These are phyloP conservation scores for Remorina albescens DNA, from an alignment of 2,797 vertebrate species.

Conservation along the genomic window DNA sequence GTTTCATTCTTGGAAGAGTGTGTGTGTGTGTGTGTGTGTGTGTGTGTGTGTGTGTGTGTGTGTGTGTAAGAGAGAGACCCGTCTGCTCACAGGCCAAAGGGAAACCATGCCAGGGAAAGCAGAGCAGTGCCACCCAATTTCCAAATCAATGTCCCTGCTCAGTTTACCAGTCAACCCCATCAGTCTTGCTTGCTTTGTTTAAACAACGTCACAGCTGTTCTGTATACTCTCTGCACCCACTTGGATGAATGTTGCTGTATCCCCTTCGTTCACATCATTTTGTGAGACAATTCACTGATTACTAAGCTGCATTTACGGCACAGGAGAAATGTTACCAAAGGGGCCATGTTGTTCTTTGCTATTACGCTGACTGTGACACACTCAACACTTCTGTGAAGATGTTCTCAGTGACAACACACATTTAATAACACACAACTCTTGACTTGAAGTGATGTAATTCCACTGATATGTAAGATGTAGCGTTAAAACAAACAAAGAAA, in stretches of 20 bases:
- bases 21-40: slow-evolving; percentile 24
- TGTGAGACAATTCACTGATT: slow-evolving; percentile 7
- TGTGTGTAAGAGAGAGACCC: slow-evolving; percentile 13
- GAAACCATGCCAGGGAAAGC: slow-evolving; percentile 65
- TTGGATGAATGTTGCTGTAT: slow-evolving; percentile 59
- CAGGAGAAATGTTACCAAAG: slow-evolving; percentile 25
- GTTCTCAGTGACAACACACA: slow-evolving; percentile 8
- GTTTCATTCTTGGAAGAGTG: slow-evolving; percentile 47
- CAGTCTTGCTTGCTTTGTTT: slow-evolving; percentile 47
- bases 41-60: slow-evolving; percentile 1
- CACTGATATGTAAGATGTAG: neutral
- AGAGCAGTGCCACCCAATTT: slow-evolving; percentile 53
- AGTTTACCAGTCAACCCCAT: slow-evolving; percentile 63
- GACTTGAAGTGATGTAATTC: slow-evolving; percentile 9
- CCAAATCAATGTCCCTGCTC: slow-evolving; percentile 69
- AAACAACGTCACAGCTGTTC: slow-evolving; percentile 50
- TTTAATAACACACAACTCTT: neutral
- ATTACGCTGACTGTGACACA: neutral
- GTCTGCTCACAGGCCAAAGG: slow-evolving; percentile 65
- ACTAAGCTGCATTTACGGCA: slow-evolving; percentile 28
- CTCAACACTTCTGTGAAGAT: slow-evolving; percentile 1
- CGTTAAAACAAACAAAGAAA: neutral
- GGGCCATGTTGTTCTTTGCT: slow-evolving; percentile 2
- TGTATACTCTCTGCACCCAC: slow-evolving; percentile 32
- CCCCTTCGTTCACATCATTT: slow-evolving; percentile 35